Evolutionary conservation across 37 sponge, comb jelly and placozoan species (phyloP).

Genomic region (Geodia barretti): DNA sequence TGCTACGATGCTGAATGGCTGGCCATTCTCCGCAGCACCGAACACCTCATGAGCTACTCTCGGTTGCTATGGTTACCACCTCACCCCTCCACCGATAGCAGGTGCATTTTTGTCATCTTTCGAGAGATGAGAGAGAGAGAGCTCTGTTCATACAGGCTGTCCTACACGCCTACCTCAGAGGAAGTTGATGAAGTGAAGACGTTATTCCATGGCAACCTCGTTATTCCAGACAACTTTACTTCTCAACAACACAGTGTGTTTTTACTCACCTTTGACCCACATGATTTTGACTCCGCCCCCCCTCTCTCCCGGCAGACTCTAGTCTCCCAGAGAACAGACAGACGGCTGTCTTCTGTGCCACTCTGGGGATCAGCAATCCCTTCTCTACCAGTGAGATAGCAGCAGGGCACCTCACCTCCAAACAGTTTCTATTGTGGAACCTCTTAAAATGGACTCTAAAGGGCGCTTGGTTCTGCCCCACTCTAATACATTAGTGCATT

Average conservation of each 20-base stretch:
- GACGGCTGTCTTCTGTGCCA: constrained; percentile 71
- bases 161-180: constrained; percentile 20
- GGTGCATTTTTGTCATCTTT: not conserved
- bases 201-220: constrained; percentile 38
- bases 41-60: constrained; percentile 39
- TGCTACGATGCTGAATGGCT: constrained; percentile 89
- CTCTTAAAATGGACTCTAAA: too few species aligned
- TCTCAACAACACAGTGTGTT: constrained; percentile 13
- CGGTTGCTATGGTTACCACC: constrained; percentile 39
- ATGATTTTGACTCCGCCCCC: not conserved
- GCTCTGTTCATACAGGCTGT: not conserved
- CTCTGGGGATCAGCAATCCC: constrained; percentile 67
- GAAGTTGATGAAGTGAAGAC: constrained; percentile 40
- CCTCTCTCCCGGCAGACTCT: not conserved
- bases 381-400: too few species aligned
- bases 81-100: constrained; percentile 14
- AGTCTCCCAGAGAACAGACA: constrained; percentile 64
- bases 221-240: constrained; percentile 62
- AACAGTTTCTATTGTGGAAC: too few species aligned
- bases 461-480: too few species aligned
- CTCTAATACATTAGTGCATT: not conserved
- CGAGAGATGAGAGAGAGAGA: not conserved
- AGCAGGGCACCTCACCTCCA: too few species aligned
- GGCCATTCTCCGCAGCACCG: constrained; percentile 68
- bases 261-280: not conserved